Percentiles rank a stretch among this genome's conserved stretches.
phyloP scores from a whole-genome alignment of 2,113 vertebrate genomes.

The Asarcornis scutulata region DNA sequence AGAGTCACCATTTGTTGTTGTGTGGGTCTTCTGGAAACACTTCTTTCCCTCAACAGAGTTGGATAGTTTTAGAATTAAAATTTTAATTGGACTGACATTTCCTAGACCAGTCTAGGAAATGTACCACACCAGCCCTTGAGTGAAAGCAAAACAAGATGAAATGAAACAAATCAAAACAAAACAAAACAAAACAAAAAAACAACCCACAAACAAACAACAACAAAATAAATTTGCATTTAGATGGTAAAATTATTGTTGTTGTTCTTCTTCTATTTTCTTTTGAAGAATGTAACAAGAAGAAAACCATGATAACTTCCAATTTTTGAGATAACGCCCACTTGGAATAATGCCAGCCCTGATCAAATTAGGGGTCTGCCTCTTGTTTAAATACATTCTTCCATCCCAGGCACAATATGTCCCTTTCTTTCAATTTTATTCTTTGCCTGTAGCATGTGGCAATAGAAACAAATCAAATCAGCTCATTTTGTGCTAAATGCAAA shows the following conservation, averaged over 20 bases:
- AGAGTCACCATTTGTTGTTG: background rate
- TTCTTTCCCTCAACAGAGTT: background rate
- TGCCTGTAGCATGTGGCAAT: background rate
- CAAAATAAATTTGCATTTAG: background rate
- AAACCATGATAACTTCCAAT: background rate
- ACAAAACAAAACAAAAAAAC: background rate
- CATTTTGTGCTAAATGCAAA: constrained; percentile 7
- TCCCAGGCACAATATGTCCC: background rate
- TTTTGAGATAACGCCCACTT: background rate
- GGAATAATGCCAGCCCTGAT: background rate
- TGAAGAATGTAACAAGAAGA: background rate
- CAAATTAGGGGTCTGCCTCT: background rate
- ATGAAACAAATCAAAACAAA: background rate
- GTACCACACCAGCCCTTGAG: background rate
- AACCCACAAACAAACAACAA: background rate
- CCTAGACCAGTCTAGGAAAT: background rate
- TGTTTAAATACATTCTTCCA: constrained; percentile 28
- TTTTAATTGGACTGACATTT: constrained; percentile 13
- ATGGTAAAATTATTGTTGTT: background rate
- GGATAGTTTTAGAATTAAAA: constrained; percentile 1
- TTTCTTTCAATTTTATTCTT: background rate
- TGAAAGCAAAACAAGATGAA: background rate
- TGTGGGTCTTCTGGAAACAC: background rate
- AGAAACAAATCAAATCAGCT: constrained; percentile 53
- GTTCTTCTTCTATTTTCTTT: background rate